Base-by-base conservation (phyloP, 2,888 invertebrate genomes). In the Drosophila rellima region DNA sequence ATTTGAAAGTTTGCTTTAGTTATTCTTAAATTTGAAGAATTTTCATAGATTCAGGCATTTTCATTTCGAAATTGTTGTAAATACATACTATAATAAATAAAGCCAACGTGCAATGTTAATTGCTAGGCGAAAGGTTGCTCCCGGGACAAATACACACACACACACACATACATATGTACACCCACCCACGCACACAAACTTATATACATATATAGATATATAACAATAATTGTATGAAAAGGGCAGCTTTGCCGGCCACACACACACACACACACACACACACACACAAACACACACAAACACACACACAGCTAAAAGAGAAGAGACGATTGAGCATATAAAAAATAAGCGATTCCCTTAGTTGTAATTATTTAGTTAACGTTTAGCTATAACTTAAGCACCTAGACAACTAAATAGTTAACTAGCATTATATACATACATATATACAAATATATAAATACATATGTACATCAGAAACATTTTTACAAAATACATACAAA, bases 341-440 rank as follows among this genome's bases (percentile, higher is more conserved):
- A 52, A 15, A 44, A 48, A 35, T 57, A 80, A 81, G 87, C 84
- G 74, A 88, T 82, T 82, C 89, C 89, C 88, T 71, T 83, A 83
- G 72, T 42, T 89, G 56, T 89, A 83, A 57, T 61, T 54, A 62
- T 75, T 87, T 81, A 83, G 88, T 84, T 84, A 84, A 40, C 59
- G 55, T 42, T 75, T 88, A 84, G 69, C 52, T 70, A 68, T 61
- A 54, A 67, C 68, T 64, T 70, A 80, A 63, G 37, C 67, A 61
- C 50, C 60, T 77, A 63, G 65, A 66, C 59, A 69, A 64, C 62
- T 68, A 80, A 68, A 70, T 74, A 85, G 82, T 74, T 80, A 66
- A 69, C 71, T 80, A 80, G 80, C 68, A 60, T 76, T 68, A 82
- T 37, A 67, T 23, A 74, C 45, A 64, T 29, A 45, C 10, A 61